A percentile compares a stretch with the other conserved stretches of the same genome.
These are phyloP conservation scores for Cyrtonyx montezumae DNA, from an alignment of 2,113 vertebrate genomes.

Conservation along the genomic window DNA sequence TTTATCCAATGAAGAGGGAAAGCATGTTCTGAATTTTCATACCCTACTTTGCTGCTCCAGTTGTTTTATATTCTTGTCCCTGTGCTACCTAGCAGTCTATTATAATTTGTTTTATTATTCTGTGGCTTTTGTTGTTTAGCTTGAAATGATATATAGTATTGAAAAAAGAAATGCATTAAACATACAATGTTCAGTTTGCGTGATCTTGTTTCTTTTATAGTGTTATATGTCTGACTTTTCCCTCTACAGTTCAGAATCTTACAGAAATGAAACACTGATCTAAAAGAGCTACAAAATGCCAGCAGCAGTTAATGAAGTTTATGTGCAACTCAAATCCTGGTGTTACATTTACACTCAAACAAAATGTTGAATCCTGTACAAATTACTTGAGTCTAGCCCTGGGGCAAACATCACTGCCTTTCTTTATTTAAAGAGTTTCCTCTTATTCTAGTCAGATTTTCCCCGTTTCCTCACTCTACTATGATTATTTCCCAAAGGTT, in stretches of 20 bases:
- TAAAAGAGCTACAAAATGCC: background rate
- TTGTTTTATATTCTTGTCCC: background rate
- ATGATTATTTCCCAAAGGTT: too few species aligned
- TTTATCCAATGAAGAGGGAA: background rate
- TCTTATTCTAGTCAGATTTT: too few species aligned
- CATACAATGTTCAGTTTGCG: background rate
- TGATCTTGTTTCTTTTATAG: background rate
- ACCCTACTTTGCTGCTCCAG: background rate
- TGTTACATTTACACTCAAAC: background rate
- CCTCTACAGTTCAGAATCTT: background rate
- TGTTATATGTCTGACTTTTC: background rate
- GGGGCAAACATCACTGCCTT: background rate
- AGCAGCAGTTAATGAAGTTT: background rate
- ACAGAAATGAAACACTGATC: background rate
- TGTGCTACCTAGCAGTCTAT: background rate
- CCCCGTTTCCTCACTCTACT: too few species aligned
- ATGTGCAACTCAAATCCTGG: background rate
- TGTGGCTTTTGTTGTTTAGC: background rate
- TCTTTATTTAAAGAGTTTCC: background rate
- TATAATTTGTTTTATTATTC: background rate
- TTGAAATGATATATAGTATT: background rate
- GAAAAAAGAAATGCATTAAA: background rate
- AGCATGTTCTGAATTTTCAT: constrained; percentile 1
- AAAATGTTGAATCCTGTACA: background rate
- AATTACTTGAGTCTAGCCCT: background rate